Conservation (phyloP, 2,797 vertebrate species). For the Muscicapa striata region DNA sequence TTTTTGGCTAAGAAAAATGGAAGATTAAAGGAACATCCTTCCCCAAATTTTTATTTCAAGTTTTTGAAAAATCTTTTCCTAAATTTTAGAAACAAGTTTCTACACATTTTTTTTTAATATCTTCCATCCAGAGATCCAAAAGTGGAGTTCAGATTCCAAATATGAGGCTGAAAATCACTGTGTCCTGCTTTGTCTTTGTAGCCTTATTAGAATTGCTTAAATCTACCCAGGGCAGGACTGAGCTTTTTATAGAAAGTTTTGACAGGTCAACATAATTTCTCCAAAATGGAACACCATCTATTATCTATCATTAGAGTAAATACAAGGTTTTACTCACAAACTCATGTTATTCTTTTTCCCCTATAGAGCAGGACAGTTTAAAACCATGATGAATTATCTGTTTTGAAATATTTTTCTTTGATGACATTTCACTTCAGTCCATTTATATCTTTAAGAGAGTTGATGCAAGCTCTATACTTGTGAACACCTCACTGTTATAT, state of each 20-base stretch:
- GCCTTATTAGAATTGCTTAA: background rate
- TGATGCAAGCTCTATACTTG: background rate
- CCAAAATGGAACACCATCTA: background rate
- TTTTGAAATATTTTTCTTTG: background rate
- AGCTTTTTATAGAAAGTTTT: background rate
- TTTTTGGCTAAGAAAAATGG: background rate
- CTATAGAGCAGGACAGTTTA: background rate
- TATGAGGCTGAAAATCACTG: background rate
- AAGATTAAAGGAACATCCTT: background rate
- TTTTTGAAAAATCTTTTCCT: background rate
- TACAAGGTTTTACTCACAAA: background rate
- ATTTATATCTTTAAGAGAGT: background rate
- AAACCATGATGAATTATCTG: background rate
- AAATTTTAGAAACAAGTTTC: background rate
- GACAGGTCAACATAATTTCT: background rate
- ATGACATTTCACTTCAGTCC: background rate
- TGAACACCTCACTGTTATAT: background rate
- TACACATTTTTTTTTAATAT: background rate
- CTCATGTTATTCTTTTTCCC: background rate
- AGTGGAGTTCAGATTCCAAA: background rate
- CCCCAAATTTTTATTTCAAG: background rate
- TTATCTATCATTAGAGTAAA: background rate
- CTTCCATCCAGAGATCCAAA: background rate
- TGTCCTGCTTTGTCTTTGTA: background rate
- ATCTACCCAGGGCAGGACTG: background rate